Evolutionary conservation across 2,888 invertebrate species (phyloP), one percentile per base, ranked within the genome.

Genomic region (Plebejus argus): DNA sequence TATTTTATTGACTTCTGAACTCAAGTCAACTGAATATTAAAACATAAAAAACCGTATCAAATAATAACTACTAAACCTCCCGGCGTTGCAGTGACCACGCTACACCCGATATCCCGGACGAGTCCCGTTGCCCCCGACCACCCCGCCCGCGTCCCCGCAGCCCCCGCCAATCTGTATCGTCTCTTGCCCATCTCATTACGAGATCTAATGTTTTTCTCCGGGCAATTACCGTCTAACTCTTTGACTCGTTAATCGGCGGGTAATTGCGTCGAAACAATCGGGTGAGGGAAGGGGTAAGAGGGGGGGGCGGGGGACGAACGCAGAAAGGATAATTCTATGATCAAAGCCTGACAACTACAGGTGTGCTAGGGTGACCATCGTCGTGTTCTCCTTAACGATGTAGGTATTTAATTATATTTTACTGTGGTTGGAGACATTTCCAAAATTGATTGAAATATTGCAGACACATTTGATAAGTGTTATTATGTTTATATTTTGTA

Each of bases 301-400:
- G 10, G 33, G n/a, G 23, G 20, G 18, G 12, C 10, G 61, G 66
- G 53, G 79, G 77, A 66, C 56, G 82, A 84, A 79, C 79, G 78
- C 79, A 79, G 80, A 87, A 87, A 87, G 87, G 87, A 86, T 88
- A 87, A 85, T 85, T 86, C 83, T 81, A 81, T 85, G 87, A 89
- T 89, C 89, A 89, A 89, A 89, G 88, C 78, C 81, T 86, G 88
- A 84, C 89, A 87, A 83, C 80, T 81, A 82, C 89, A 89, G 88
- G 84, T 85, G 86, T 28, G 33, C 76, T 85, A 81, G 78, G 84
- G 84, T 76, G 81, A 74, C 86, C 81, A 83, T 76, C 61, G 6
- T 15, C 7, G 66, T 15, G 20, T 12, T 61, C 1, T 28, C 28
- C 15, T 33, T 33, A 7, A 33, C 66, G 15, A 28, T 28, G 15